Conservation (phyloP, 2,888 invertebrate genomes). For the Monoplex corrugatus region DNA sequence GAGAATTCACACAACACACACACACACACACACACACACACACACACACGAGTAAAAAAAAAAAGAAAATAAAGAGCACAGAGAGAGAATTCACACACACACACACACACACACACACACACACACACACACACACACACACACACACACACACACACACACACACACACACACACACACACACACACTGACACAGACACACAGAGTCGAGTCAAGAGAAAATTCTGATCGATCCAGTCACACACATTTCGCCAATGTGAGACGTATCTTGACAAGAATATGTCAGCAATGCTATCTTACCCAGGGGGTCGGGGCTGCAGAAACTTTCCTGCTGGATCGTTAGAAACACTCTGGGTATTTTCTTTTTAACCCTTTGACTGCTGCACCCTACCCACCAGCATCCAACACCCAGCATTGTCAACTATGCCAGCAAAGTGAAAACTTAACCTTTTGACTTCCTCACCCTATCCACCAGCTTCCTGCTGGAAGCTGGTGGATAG, state of each 20-base stretch:
- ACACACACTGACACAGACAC: slow-evolving; percentile 1
- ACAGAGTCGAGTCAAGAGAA: background rate
- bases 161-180: background rate
- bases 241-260: background rate
- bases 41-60: background rate
- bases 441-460: too few species aligned
- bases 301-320: background rate
- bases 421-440: too few species aligned
- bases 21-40: background rate
- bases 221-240: background rate
- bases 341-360: too few species aligned
- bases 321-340: too few species aligned
- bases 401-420: too few species aligned
- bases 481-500: too few species aligned
- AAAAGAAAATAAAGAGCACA: background rate
- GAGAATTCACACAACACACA: too few species aligned
- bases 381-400: too few species aligned
- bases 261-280: background rate
- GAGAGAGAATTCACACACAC: background rate
- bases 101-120: background rate
- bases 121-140: slow-evolving; percentile 17
- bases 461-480: too few species aligned
- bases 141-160: background rate
- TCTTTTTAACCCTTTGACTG: too few species aligned
- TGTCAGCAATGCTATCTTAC: background rate